Evolutionary conservation across 2,797 vertebrate species (phyloP), one percentile per base, ranked within the genome.

Genomic region (Salmo trutta): DNA sequence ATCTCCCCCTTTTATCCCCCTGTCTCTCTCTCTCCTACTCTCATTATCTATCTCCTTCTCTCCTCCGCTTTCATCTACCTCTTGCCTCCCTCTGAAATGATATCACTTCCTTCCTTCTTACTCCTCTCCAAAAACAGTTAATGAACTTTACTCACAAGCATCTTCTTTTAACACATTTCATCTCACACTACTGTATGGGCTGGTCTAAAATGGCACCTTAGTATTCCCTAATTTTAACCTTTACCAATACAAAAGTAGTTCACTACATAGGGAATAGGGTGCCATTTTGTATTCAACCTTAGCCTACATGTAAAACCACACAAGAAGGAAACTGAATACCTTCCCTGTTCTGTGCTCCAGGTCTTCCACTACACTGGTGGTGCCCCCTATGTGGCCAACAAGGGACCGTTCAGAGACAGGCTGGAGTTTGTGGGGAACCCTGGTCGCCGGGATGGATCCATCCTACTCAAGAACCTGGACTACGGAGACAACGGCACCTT

Each of bases 371-470:
- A 93, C 19, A 94, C 94, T 31, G 93, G 96, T 5, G 97, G 97
- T 0, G 87, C 84, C 1, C 82, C 97, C 17, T 98, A 98, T 56
- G 88, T 96, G 1, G 97, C 97, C 7, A 97, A 96, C 59, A 95
- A 97, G 78, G 97, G 97, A 0, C 91, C 88, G 0, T 98, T 99
- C 93, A 95, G 95, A 84, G 96, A 98, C 79, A 89, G 98, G 4
- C 87, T 98, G 86, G 96, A 97, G 88, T 99, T 98, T 78, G 95
- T 96, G 64, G 98, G 98, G 12, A 96, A 98, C 91, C 96, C 97
- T 0, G 78, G n/a, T 16, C 95, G 96, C 78, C 95, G 96, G 0
- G 98, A 98, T 0, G 97, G 96, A 54, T 97, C 97, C 89, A 98
- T 98, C 75, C 75, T 97, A 83, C 88, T 98, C 74, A 95, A 95